Conservation (phyloP, 2,888 invertebrate species). For the Margaritifera margaritifera region DNA sequence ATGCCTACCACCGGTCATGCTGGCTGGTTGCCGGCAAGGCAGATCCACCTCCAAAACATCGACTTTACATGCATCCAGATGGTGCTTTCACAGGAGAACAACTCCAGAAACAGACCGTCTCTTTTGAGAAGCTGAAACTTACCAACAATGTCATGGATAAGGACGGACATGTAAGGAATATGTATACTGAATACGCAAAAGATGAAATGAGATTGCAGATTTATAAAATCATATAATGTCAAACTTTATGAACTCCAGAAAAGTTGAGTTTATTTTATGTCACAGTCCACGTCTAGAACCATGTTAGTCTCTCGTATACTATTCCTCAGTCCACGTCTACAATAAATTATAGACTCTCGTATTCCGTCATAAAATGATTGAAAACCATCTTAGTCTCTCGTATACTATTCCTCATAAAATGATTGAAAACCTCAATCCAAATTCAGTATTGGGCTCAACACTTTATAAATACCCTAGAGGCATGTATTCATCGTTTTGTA, state of each 20-base stretch:
- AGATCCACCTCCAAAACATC: slow-evolving; percentile 89
- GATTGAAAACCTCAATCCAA: too few species aligned
- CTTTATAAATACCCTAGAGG: too few species aligned
- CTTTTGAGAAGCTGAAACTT: slow-evolving; percentile 98
- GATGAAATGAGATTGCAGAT: neutral
- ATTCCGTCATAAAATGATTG: too few species aligned
- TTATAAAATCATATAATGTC: neutral
- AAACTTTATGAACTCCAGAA: neutral
- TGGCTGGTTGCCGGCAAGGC: slow-evolving; percentile 99
- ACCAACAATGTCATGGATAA: slow-evolving; percentile 94
- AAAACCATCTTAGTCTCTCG: too few species aligned
- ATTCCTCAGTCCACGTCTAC: too few species aligned
- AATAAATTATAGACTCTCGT: too few species aligned
- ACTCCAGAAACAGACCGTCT: slow-evolving; percentile 95
- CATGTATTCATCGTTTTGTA: too few species aligned
- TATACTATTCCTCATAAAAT: too few species aligned
- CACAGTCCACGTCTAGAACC: too few species aligned
- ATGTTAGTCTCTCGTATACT: too few species aligned
- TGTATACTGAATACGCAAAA: neutral
- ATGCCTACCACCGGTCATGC: slow-evolving; percentile 98
- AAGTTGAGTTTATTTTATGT: too few species aligned
- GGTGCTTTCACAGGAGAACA: slow-evolving; percentile 96
- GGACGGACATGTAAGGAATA: slow-evolving; percentile 67
- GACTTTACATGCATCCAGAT: slow-evolving; percentile 96
- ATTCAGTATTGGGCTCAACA: too few species aligned